phyloP scores from a whole-genome alignment of 2,113 vertebrate species.

The Eublepharis macularius region DNA sequence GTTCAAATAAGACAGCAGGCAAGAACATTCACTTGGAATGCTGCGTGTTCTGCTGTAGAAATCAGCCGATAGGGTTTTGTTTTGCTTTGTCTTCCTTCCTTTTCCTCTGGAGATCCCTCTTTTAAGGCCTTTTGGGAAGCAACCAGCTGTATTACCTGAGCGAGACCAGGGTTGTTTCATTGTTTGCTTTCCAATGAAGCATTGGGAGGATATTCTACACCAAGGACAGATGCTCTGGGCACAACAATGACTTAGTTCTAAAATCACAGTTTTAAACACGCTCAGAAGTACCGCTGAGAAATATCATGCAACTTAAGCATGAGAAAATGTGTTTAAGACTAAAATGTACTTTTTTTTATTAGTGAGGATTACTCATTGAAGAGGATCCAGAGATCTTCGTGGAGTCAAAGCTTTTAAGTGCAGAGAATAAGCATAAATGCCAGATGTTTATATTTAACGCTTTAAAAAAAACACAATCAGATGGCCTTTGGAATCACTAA shows the following conservation, averaged over 20 bases:
- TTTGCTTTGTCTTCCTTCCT: conserved; percentile 1
- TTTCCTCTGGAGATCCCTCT: background rate
- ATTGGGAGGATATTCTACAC: background rate
- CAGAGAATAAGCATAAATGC: background rate
- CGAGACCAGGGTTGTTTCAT: background rate
- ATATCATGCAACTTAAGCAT: background rate
- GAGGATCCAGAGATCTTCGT: background rate
- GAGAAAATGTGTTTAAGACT: background rate
- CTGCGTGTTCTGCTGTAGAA: background rate
- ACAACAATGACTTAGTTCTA: background rate
- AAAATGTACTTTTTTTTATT: background rate
- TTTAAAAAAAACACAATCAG: accelerated
- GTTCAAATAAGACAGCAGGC: conserved; percentile 3
- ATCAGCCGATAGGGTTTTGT: background rate
- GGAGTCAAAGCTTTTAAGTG: background rate
- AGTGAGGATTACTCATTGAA: background rate
- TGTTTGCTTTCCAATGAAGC: conserved; percentile 3
- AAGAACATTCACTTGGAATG: conserved; percentile 14
- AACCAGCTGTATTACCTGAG: conserved; percentile 17
- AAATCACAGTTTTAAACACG: background rate
- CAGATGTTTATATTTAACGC: background rate
- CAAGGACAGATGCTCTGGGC: background rate
- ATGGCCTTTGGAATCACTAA: too few relatives aligned
- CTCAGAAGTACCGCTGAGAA: background rate
- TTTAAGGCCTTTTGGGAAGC: background rate